Evolutionary conservation across 2,113 vertebrate genomes (phyloP).

Genomic region (Typhlomys cinereus): DNA sequence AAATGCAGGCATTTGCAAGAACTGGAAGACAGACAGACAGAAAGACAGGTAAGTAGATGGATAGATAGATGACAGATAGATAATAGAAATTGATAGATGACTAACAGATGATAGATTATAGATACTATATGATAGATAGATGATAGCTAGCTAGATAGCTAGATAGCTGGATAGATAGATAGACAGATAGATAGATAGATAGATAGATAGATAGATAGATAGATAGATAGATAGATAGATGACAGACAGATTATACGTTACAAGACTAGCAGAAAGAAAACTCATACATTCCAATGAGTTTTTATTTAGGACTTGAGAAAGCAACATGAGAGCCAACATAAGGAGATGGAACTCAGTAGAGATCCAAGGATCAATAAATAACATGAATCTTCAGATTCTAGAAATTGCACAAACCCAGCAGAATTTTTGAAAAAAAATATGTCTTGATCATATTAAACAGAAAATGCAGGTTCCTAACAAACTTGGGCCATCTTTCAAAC

Average conservation of each 20-base stretch:
- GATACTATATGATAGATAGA: too few species aligned
- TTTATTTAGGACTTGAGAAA: background rate
- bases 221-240: too few species aligned
- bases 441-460: background rate
- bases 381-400: background rate
- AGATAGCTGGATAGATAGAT: background rate
- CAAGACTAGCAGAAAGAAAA: too few species aligned
- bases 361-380: background rate
- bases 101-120: too few species aligned
- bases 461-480: background rate
- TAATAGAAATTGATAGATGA: too few species aligned
- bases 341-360: background rate
- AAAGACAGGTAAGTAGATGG: too few species aligned
- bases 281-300: background rate
- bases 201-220: background rate
- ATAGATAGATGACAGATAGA: too few species aligned
- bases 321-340: background rate
- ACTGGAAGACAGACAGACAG: too few species aligned
- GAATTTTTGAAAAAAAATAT: background rate
- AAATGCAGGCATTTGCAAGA: background rate
- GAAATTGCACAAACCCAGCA: background rate
- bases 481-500: background rate
- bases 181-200: background rate
- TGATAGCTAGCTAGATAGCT: background rate
- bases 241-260: too few species aligned